Percentiles rank a stretch among this genome's conserved stretches.
phyloP scores from a whole-genome alignment of 2,888 invertebrate genomes.

The Laothoe populi region DNA sequence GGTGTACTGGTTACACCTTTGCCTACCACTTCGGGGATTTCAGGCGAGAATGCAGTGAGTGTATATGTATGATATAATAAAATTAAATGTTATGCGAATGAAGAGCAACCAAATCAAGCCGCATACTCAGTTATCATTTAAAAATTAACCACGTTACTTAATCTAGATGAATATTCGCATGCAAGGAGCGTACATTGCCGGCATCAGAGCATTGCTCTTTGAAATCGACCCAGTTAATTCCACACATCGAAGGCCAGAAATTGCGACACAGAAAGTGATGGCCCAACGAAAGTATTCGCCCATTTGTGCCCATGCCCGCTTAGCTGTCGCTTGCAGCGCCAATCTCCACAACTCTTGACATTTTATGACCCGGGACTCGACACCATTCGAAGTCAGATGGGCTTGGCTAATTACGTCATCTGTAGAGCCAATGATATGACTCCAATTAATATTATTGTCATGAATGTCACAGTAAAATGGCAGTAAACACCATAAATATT shows the following conservation, averaged over 20 bases:
- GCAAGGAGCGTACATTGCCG: constrained; percentile 42
- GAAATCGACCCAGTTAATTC: constrained; percentile 44
- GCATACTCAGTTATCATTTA: not conserved
- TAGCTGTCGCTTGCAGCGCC: constrained; percentile 24
- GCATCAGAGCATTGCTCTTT: constrained; percentile 44
- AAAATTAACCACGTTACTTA: constrained; percentile 22
- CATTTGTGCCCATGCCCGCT: constrained; percentile 37
- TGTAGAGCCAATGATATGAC: not conserved
- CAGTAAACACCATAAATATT: not conserved
- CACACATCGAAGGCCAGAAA: constrained; percentile 34
- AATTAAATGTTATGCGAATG: too few relatives aligned
- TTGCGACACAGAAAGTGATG: constrained; percentile 59
- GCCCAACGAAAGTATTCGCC: constrained; percentile 57
- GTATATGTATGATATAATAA: too few relatives aligned
- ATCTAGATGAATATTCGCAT: constrained; percentile 27
- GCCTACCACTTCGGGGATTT: too few relatives aligned
- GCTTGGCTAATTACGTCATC: constrained; percentile 25
- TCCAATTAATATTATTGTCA: not conserved
- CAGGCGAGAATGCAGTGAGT: too few relatives aligned
- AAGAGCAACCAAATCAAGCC: too few relatives aligned
- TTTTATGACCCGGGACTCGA: constrained; percentile 22
- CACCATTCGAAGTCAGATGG: constrained; percentile 20
- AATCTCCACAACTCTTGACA: constrained; percentile 23
- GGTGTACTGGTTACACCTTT: too few relatives aligned
- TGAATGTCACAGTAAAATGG: constrained; percentile 9